A percentile compares a stretch with the other conserved stretches of the same genome.
Evolutionary conservation across 2,797 vertebrate genomes (phyloP).

Genomic region (Tamandua tetradactyla): DNA sequence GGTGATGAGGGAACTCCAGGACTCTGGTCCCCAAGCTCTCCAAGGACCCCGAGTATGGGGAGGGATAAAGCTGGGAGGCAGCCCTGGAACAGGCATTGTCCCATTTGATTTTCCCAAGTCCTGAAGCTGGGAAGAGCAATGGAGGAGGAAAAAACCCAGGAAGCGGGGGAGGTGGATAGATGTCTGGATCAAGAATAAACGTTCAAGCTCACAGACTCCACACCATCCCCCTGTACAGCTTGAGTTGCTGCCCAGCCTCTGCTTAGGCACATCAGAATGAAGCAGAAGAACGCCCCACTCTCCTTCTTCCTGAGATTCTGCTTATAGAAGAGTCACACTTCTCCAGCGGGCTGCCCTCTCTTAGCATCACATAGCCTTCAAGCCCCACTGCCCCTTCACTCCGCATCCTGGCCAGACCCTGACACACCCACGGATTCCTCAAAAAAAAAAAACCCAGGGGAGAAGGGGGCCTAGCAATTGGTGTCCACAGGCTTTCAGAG

Average conservation of each 20-base stretch:
- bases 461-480: background rate
- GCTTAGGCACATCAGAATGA: background rate
- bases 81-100: background rate
- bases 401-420: background rate
- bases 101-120: background rate
- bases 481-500: background rate
- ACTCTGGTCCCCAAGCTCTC: background rate
- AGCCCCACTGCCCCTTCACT: background rate
- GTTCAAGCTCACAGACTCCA: background rate
- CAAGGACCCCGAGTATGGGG: background rate
- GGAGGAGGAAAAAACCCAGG: background rate
- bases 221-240: background rate
- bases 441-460: background rate
- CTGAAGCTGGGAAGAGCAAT: background rate
- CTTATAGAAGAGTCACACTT: background rate
- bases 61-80: background rate
- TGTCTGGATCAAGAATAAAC: rapidly evolving
- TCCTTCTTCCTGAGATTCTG: background rate
- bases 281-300: background rate
- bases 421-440: background rate
- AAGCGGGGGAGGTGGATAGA: background rate
- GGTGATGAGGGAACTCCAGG: background rate
- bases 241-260: background rate
- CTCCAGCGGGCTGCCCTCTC: background rate
- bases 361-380: rapidly evolving